Base-by-base conservation (phyloP, 2,888 invertebrate species). In the Ennomos fuscantarius region DNA sequence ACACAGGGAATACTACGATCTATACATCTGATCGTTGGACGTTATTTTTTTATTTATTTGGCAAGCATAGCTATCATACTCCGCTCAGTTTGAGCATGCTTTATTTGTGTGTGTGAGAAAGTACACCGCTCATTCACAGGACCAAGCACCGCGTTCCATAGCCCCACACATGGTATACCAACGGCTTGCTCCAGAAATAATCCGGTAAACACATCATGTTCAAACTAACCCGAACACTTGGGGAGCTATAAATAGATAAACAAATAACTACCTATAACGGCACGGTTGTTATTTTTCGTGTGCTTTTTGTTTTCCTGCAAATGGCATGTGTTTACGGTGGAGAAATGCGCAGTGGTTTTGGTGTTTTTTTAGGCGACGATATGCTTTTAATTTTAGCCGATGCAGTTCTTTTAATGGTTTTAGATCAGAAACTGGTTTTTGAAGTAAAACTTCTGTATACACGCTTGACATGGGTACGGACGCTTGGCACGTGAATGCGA, bases 221-320 rank as follows among this genome's bases (percentile, higher is more conserved):
- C 84, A 81, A 85, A 86, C 81, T 82, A 82, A 82, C 79, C 74
- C 78, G 81, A 88, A 86, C 88, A 87, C 87, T 89, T 81, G 86
- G 82, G 71, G 73, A 63, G 58, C 76, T 87, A 90, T 86, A 86
- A 86, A 89, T 91, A 90, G 88, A 87, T 78, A 86, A 86, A 87
- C 82, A 87, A 84, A 87, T 71, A 76, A 55, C 52, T 46, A n/a
- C n/a, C n/a, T n/a, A 52, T 48, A 57, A 48, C 57, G 45, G n/a
- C 33, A 40, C 40, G 39, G 42, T 33, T 36, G 48, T 50, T 52
- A 55, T 59, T 57, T 53, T 54, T 52, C 40, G 32, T 50, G 15
- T 39, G 46, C 41, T 57, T 60, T 53, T 58, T 53, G 45, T 37
- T 49, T 52, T 52, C 43, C 48, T 47, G 50, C 32, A 31, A 51